Conservation (phyloP, 2,797 vertebrate genomes). For the Luscinia luscinia region DNA sequence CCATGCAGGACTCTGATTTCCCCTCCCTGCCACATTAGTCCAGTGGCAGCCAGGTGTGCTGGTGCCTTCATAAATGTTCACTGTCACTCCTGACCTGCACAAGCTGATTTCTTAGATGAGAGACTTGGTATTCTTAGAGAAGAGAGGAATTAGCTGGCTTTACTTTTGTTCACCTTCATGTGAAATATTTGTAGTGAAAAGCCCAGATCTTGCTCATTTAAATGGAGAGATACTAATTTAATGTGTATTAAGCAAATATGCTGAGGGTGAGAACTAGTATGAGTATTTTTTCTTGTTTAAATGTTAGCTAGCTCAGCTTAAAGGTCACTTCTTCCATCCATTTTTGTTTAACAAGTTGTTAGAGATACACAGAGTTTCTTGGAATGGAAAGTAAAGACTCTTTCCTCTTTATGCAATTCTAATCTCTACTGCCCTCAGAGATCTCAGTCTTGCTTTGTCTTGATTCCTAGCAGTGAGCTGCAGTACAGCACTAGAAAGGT, state of each 20-base stretch:
- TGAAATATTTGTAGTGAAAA: not conserved
- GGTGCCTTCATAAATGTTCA: not conserved
- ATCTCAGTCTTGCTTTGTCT: not conserved
- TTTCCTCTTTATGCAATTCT: not conserved
- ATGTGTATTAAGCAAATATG: not conserved
- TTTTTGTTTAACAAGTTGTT: not conserved
- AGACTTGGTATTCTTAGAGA: not conserved
- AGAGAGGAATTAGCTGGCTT: not conserved
- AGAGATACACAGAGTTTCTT: not conserved
- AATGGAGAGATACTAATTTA: not conserved
- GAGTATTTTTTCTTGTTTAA: not conserved
- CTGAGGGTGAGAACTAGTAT: not conserved
- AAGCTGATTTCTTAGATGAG: not conserved
- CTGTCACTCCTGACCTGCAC: not conserved
- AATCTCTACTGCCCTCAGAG: not conserved
- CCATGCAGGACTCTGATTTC: not conserved
- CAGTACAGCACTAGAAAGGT: not conserved
- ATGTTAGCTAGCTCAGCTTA: not conserved
- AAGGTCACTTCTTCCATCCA: not conserved
- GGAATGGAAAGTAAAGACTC: not conserved
- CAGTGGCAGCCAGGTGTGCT: not conserved
- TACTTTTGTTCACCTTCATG: not conserved
- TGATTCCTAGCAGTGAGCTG: not conserved
- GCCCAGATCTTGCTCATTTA: not conserved
- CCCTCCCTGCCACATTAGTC: not conserved